Percentiles rank a stretch among this genome's conserved stretches.
Conservation (phyloP, 2,888 invertebrate species). For the Branchipolynoe longqiensis region DNA sequence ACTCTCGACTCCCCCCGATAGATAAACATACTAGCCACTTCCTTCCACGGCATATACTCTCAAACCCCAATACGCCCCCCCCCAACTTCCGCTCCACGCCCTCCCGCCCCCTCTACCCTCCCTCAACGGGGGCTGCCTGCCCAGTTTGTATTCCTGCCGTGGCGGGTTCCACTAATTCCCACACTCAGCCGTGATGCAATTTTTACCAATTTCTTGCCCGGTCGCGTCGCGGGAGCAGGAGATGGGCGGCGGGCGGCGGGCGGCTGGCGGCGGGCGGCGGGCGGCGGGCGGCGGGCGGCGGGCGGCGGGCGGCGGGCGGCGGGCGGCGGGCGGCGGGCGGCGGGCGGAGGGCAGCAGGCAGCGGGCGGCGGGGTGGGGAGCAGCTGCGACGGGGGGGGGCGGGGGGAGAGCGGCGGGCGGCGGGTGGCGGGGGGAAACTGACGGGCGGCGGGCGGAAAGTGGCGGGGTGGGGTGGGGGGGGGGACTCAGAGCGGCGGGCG, state of each 20-base stretch:
- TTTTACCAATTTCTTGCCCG: conserved; percentile 54
- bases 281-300: too few relatives aligned
- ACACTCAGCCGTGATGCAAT: conserved; percentile 38
- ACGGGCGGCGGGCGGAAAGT: background rate
- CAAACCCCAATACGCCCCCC: background rate
- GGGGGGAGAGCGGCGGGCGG: background rate
- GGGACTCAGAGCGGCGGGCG: background rate
- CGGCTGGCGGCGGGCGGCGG: background rate
- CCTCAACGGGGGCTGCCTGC: background rate
- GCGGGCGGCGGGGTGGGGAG: background rate
- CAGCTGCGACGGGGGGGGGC: conserved; percentile 25
- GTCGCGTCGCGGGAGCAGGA: background rate
- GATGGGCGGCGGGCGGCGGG: background rate
- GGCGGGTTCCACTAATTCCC: conserved; percentile 32
- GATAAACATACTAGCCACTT: background rate
- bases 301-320: background rate
- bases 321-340: conserved; percentile 2
- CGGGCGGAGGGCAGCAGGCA: background rate
- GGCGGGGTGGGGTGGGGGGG: background rate
- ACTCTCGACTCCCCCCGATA: too few relatives aligned
- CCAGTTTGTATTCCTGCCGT: background rate
- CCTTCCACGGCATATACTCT: background rate
- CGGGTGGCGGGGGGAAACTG: background rate
- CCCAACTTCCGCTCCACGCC: background rate
- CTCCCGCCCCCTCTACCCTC: background rate